phyloP scores from a whole-genome alignment of 2,797 vertebrate species.

The Epinephelus awoara region DNA sequence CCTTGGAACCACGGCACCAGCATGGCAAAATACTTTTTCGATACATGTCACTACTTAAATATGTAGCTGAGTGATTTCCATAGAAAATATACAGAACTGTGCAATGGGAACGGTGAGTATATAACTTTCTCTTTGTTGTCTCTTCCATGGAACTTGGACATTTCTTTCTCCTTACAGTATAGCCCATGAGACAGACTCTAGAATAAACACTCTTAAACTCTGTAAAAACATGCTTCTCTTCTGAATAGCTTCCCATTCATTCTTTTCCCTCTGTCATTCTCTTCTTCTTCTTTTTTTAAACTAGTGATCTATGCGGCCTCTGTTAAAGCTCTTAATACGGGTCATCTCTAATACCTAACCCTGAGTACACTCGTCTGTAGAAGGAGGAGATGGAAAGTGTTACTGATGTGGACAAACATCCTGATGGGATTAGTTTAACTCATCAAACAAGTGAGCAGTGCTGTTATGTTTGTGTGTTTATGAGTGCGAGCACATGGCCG shows the following conservation, averaged over 20 bases:
- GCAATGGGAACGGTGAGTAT: background rate
- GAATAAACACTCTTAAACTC: slow-evolving; percentile 44
- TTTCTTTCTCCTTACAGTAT: slow-evolving; percentile 23
- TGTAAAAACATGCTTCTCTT: slow-evolving; percentile 48
- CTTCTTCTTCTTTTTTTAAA: slow-evolving; percentile 26
- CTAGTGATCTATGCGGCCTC: background rate
- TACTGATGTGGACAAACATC: slow-evolving; percentile 46
- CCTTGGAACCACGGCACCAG: background rate
- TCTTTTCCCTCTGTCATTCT: slow-evolving; percentile 19
- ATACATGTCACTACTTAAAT: slow-evolving; percentile 5
- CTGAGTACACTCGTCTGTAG: background rate
- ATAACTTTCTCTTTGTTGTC: slow-evolving; percentile 17
- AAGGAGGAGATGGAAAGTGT: slow-evolving; percentile 31
- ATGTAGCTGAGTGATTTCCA: slow-evolving; percentile 7
- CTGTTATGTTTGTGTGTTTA: slow-evolving; percentile 33
- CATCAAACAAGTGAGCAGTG: slow-evolving; percentile 21
- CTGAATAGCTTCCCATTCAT: slow-evolving; percentile 37
- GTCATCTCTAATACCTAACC: slow-evolving; percentile 48
- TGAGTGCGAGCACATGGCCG: background rate
- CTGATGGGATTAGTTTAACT: slow-evolving; percentile 47
- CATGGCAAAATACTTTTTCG: background rate
- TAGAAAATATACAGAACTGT: slow-evolving; percentile 3
- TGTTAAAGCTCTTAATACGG: slow-evolving; percentile 14
- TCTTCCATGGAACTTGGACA: slow-evolving; percentile 34
- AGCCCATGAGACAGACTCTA: slow-evolving; percentile 39